Conservation (phyloP, 2,113 vertebrate genomes). For the Hippocampus guttulatus region DNA sequence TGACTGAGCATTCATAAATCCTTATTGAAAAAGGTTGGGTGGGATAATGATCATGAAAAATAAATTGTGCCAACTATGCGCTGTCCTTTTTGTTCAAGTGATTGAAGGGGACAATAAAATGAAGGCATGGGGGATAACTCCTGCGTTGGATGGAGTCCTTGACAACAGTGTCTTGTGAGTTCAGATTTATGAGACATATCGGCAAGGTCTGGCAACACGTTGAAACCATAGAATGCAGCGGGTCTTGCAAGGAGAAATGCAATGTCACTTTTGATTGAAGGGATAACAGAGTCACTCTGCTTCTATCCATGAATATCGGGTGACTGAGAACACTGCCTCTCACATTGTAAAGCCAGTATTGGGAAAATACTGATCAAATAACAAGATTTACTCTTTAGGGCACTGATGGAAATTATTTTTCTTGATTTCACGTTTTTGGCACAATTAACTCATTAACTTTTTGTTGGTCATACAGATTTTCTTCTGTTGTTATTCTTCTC, state of each 20-base stretch:
- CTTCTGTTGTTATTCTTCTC: not conserved
- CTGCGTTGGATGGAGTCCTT: conserved; percentile 5
- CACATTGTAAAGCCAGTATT: no score
- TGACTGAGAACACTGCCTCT: no score
- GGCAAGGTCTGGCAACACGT: not conserved
- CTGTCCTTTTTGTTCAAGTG: conserved; percentile 3
- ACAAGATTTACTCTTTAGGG: no score
- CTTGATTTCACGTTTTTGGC: not conserved
- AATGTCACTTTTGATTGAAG: not conserved
- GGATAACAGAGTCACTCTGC: not conserved
- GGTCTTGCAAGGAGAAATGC: not conserved
- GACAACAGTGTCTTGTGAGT: not conserved
- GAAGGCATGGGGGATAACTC: not conserved
- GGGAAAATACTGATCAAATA: no score
- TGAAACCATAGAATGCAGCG: not conserved
- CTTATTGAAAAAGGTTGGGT: conserved; percentile 13
- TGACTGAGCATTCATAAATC: conserved; percentile 22
- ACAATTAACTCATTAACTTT: not conserved
- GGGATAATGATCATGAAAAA: conserved; percentile 22
- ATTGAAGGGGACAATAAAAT: conserved; percentile 12
- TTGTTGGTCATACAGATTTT: not conserved
- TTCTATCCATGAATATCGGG: not conserved
- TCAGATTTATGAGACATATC: conserved; percentile 1
- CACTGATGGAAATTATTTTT: no score
- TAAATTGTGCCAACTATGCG: not conserved